Conservation (phyloP, 30 jellyfish, hydroid and myxozoan genomes). For the Turritopsis dohrnii region DNA sequence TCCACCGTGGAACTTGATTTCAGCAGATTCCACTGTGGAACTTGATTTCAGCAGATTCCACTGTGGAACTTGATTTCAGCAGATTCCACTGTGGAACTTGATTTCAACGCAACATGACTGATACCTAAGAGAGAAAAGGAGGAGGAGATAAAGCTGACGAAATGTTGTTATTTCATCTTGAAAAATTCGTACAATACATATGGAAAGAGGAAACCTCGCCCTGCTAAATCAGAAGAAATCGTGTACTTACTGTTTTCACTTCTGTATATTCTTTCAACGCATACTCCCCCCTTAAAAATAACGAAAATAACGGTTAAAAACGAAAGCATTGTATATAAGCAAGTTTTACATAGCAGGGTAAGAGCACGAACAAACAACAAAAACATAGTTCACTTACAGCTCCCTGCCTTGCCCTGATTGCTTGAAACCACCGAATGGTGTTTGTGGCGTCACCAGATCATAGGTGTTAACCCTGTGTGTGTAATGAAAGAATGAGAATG, state of each 20-base stretch:
- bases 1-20: no score
- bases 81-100: no score
- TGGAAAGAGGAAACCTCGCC: background rate
- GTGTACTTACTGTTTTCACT: slow-evolving; percentile 74
- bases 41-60: no score
- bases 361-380: background rate
- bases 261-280: slow-evolving; percentile 97
- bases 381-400: slow-evolving; percentile 49
- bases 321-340: background rate
- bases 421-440: slow-evolving; percentile 98
- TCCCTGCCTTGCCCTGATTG: slow-evolving; percentile 98
- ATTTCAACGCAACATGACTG: background rate
- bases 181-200: background rate
- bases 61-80: no score
- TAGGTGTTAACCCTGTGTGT: slow-evolving; percentile 79
- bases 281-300: slow-evolving; percentile 77
- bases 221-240: background rate
- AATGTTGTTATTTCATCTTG: no score
- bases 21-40: no score
- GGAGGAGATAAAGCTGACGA: background rate
- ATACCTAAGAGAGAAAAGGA: background rate
- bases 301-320: background rate
- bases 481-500: background rate
- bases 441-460: slow-evolving; percentile 74
- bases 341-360: background rate